Percentiles rank a stretch among this genome's conserved stretches.
Conservation (phyloP, 2,888 invertebrate species). For the Galerucella nymphaeae region DNA sequence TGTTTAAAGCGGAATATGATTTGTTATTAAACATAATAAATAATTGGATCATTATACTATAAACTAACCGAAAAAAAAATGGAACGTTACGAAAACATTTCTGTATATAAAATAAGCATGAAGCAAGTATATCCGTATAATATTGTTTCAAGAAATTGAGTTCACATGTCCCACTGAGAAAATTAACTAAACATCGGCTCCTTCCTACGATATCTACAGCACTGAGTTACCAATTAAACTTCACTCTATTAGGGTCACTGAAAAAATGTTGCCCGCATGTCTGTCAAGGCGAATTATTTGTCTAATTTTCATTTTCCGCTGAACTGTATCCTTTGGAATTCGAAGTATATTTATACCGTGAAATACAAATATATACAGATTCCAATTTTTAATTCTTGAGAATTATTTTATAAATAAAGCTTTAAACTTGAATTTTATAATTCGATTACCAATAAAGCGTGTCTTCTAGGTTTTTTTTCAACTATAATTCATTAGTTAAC, state of each 20-base stretch:
- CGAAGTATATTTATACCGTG: too few relatives aligned
- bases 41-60: too few relatives aligned
- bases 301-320: slow-evolving; percentile 9
- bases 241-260: slow-evolving; percentile 27
- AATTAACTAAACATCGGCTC: slow-evolving; percentile 7
- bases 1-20: too few relatives aligned
- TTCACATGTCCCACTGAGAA: background rate
- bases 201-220: slow-evolving; percentile 1
- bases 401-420: too few relatives aligned
- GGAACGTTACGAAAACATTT: background rate
- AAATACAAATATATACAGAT: background rate
- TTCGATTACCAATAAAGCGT: too few relatives aligned
- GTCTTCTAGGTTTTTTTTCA: too few relatives aligned
- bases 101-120: background rate
- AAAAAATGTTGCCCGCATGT: slow-evolving; percentile 39
- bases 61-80: too few relatives aligned
- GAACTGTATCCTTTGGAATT: background rate
- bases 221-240: slow-evolving; percentile 20
- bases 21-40: too few relatives aligned
- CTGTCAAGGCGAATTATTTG: slow-evolving; percentile 27
- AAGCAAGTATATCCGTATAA: background rate
- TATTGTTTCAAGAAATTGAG: background rate
- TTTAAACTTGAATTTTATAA: too few relatives aligned
- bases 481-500: too few relatives aligned
- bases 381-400: too few relatives aligned